These are phyloP conservation scores for Sula dactylatra DNA, from an alignment of 2,113 vertebrate species.

Conservation along the genomic window DNA sequence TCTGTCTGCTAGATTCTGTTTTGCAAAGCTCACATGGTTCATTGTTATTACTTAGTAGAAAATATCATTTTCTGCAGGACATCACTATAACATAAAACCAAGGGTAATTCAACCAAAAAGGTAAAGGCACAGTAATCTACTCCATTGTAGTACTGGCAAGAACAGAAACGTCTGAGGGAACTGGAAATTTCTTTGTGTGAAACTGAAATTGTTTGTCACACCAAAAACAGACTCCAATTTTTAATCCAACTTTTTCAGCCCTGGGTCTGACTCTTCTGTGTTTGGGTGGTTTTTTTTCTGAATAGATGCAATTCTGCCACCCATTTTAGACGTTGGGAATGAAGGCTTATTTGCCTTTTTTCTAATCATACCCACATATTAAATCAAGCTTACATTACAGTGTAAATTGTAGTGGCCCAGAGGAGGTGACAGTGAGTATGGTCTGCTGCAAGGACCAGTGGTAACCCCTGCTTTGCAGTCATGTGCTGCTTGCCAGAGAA, in stretches of 20 bases:
- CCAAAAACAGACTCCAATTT: background rate
- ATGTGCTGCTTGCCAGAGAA: background rate
- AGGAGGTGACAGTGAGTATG: too few relatives aligned
- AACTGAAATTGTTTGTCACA: background rate
- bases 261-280: background rate
- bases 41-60: too few relatives aligned
- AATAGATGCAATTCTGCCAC: background rate
- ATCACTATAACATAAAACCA: background rate
- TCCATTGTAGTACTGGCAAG: background rate
- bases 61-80: too few relatives aligned
- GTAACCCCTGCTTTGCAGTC: background rate
- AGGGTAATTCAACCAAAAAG: background rate
- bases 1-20: too few relatives aligned
- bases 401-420: background rate
- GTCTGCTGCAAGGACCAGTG: background rate
- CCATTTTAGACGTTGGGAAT: background rate
- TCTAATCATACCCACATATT: background rate
- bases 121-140: background rate
- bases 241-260: background rate
- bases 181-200: background rate
- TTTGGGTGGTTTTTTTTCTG: background rate
- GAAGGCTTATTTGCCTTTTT: background rate
- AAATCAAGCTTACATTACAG: background rate
- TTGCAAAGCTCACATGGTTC: too few relatives aligned
- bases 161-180: background rate